A percentile compares a stretch with the other conserved stretches of the same genome.
phyloP scores from a whole-genome alignment of 2,797 vertebrate genomes.

The Choloepus didactylus region DNA sequence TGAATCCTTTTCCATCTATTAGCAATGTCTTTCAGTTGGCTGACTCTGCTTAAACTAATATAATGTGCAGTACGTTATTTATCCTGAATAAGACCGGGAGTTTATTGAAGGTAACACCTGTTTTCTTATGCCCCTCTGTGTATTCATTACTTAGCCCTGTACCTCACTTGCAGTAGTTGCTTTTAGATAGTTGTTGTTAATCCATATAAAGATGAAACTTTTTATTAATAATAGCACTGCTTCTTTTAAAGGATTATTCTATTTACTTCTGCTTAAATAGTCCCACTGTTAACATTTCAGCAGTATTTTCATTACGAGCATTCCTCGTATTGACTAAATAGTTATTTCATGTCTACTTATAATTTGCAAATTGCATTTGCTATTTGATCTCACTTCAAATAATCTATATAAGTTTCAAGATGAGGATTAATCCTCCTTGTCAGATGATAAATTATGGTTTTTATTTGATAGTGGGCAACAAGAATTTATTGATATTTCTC shows the following conservation, averaged over 20 bases:
- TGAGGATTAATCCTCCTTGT: neutral
- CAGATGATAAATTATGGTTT: constrained; percentile 22
- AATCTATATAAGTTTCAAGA: constrained; percentile 38
- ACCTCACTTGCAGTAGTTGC: neutral
- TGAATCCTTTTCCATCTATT: neutral
- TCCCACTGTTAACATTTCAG: neutral
- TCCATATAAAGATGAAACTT: neutral
- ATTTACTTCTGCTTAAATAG: neutral
- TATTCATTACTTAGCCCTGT: neutral
- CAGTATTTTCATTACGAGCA: neutral
- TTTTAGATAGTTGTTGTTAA: neutral
- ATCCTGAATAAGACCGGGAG: neutral
- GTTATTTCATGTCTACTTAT: neutral
- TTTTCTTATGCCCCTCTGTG: neutral
- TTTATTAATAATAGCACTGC: neutral
- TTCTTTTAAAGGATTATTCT: neutral
- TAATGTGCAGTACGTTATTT: neutral
- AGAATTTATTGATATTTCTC: constrained; percentile 32
- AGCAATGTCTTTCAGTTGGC: neutral
- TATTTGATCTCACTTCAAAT: neutral
- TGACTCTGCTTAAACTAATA: neutral
- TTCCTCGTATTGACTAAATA: neutral
- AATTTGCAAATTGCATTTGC: constrained; percentile 24
- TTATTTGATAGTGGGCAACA: neutral
- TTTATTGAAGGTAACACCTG: neutral